These are phyloP conservation scores for Percopsis transmontana DNA, from an alignment of 2,113 vertebrate genomes.

Conservation along the genomic window DNA sequence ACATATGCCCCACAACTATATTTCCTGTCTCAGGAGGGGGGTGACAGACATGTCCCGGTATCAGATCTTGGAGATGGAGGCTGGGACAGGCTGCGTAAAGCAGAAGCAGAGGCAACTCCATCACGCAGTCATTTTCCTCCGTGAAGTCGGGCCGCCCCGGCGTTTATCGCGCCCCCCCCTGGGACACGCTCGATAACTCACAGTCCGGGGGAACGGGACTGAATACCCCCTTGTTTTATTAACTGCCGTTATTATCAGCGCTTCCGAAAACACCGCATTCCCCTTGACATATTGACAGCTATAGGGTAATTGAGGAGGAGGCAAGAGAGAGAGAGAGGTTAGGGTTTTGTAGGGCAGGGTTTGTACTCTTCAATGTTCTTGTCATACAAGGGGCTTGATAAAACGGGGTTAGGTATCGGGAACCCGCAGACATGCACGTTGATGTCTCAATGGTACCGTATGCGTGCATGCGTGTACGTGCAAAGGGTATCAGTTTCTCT, in stretches of 20 bases:
- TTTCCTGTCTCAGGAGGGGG: constrained; percentile 48
- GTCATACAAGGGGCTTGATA: constrained; percentile 16
- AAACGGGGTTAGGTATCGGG: constrained; percentile 15
- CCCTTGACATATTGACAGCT: constrained; percentile 39
- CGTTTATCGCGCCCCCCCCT: constrained; percentile 68
- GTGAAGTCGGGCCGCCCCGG: constrained; percentile 43
- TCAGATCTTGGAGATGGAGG: constrained; percentile 43
- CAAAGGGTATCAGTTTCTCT: background rate
- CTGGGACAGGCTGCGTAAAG: constrained; percentile 12
- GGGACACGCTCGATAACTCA: constrained; percentile 63
- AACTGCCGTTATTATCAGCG: constrained; percentile 62
- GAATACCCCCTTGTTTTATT: constrained; percentile 61
- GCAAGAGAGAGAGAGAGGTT: constrained; percentile 28
- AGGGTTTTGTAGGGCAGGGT: constrained; percentile 3
- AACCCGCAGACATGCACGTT: constrained; percentile 41
- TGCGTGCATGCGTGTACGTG: constrained; percentile 10
- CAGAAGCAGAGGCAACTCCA: constrained; percentile 48
- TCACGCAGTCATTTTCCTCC: constrained; percentile 58
- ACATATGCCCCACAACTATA: constrained; percentile 11
- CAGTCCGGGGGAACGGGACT: constrained; percentile 47
- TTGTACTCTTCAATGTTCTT: too few species aligned
- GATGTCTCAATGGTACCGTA: constrained; percentile 2
- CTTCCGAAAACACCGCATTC: constrained; percentile 49
- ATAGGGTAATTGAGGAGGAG: constrained; percentile 52
- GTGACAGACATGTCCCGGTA: constrained; percentile 58